Conservation (phyloP, 1,140 invertebrate species). For the Orussus abietinus region DNA sequence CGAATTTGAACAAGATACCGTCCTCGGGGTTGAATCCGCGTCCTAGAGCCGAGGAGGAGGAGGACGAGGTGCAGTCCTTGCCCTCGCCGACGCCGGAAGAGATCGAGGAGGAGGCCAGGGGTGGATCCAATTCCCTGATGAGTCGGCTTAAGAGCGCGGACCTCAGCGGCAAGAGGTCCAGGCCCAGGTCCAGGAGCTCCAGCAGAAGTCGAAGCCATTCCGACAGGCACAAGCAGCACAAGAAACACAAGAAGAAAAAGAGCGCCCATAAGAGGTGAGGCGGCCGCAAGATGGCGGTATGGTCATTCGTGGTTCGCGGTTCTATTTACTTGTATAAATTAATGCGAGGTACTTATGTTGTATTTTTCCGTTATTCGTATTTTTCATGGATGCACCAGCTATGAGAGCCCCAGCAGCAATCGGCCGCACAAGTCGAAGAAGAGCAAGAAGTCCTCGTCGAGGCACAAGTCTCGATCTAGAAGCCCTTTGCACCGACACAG, state of each 20-base stretch:
- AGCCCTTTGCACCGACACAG: conserved; percentile 37
- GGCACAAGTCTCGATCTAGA: conserved; percentile 42
- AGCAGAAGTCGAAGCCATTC: conserved; percentile 35
- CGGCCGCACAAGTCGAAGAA: conserved; percentile 46
- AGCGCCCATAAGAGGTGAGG: conserved; percentile 48
- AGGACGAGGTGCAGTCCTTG: conserved; percentile 39
- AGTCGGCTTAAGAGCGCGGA: conserved; percentile 42
- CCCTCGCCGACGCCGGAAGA: conserved; percentile 33
- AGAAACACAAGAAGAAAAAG: conserved; percentile 51
- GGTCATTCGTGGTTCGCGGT: no score
- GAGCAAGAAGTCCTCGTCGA: conserved; percentile 45
- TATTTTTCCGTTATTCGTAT: no score
- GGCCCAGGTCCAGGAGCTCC: conserved; percentile 42
- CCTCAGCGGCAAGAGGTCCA: conserved; percentile 36
- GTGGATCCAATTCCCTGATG: conserved; percentile 38
- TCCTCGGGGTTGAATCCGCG: conserved; percentile 8
- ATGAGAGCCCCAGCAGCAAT: conserved; percentile 43
- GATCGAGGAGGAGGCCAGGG: conserved; percentile 28
- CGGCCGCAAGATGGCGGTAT: no score
- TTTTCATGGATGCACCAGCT: conserved; percentile 35
- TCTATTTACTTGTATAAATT: no score
- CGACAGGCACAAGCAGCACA: conserved; percentile 38
- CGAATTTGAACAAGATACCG: conserved; percentile 21
- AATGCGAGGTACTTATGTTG: no score
- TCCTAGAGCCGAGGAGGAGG: conserved; percentile 16